phyloP scores from a whole-genome alignment of 2,113 vertebrate species.

The Lepus timidus region DNA sequence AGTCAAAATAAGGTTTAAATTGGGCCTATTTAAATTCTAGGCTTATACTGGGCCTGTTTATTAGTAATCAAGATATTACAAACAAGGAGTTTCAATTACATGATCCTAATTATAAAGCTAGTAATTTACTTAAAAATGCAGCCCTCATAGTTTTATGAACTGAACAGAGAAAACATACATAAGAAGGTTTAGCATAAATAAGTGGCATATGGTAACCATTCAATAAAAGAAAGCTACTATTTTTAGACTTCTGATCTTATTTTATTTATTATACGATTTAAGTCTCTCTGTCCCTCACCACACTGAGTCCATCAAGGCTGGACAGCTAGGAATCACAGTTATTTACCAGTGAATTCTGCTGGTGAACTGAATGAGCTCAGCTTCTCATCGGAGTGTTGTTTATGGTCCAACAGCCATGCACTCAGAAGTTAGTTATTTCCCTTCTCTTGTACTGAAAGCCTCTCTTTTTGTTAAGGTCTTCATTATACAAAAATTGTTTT shows the following conservation, averaged over 20 bases:
- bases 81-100: not conserved
- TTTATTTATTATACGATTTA: not conserved
- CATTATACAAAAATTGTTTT: not conserved
- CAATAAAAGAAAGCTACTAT: not conserved
- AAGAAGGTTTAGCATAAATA: not conserved
- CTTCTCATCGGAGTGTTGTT: not conserved
- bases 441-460: not conserved
- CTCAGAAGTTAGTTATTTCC: not conserved
- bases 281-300: not conserved
- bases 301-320: not conserved
- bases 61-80: constrained; percentile 1
- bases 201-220: not conserved
- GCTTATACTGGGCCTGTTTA: not conserved
- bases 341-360: not conserved
- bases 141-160: not conserved
- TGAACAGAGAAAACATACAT: not conserved
- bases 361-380: not conserved
- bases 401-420: not conserved
- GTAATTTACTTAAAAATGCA: constrained; percentile 27
- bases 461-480: not conserved
- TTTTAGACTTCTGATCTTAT: not conserved
- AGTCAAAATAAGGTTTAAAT: constrained; percentile 33
- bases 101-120: not conserved
- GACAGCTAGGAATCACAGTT: not conserved
- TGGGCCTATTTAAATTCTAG: not conserved